Percentiles rank a stretch among this genome's conserved stretches.
Evolutionary conservation across 2,888 invertebrate genomes (phyloP).

Genomic region (Aphidius colemani): DNA sequence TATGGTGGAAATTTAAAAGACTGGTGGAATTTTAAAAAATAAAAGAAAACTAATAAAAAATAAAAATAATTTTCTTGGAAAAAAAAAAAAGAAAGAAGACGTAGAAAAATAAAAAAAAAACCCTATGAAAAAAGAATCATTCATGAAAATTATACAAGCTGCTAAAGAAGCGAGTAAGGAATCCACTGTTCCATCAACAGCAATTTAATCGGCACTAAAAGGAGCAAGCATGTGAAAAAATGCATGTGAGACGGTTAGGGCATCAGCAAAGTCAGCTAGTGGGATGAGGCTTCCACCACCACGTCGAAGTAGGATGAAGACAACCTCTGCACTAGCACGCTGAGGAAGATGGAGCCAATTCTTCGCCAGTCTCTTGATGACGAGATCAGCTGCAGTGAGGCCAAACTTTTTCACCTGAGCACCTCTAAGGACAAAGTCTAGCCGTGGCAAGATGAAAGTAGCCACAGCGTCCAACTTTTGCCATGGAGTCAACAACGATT

Average conservation of each 20-base stretch:
- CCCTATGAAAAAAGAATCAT: too few species aligned
- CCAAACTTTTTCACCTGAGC: conserved; percentile 37
- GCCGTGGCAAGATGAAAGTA: conserved; percentile 42
- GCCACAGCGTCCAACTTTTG: conserved; percentile 33
- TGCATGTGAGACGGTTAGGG: conserved; percentile 42
- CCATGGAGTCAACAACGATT: conserved; percentile 33
- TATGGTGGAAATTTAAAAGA: too few species aligned
- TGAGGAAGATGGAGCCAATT: conserved; percentile 47
- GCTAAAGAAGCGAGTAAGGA: too few species aligned
- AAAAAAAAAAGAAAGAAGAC: too few species aligned
- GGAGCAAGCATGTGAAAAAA: too few species aligned
- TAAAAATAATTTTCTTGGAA: too few species aligned
- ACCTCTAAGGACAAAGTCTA: conserved; percentile 41
- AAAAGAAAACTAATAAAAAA: too few species aligned
- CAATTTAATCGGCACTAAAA: too few species aligned
- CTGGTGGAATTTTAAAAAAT: too few species aligned
- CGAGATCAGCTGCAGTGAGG: conserved; percentile 38
- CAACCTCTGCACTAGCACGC: conserved; percentile 42
- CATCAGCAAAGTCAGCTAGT: conserved; percentile 43
- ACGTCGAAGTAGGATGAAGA: conserved; percentile 36
- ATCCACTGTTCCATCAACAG: too few species aligned
- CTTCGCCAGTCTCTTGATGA: conserved; percentile 36
- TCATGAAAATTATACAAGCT: too few species aligned
- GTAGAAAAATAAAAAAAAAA: too few species aligned
- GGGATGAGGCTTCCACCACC: conserved; percentile 47